Conservation (phyloP, 2,888 invertebrate species). For the Amaurobius ferox region DNA sequence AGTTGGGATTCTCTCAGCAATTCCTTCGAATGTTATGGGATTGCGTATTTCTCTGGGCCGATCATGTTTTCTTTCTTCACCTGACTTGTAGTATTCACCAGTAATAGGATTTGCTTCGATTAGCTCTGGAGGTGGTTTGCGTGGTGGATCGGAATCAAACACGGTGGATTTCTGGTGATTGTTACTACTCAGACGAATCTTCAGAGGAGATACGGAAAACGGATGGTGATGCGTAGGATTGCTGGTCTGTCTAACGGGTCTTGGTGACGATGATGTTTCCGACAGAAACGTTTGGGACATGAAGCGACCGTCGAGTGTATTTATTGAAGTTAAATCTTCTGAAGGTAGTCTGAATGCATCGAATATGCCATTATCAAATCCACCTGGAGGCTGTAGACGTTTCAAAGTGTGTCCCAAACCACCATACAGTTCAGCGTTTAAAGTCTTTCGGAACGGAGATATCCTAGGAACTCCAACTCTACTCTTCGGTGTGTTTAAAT, state of each 20-base stretch:
- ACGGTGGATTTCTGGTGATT: slow-evolving; percentile 24
- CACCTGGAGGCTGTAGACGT: slow-evolving; percentile 55
- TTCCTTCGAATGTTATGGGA: slow-evolving; percentile 56
- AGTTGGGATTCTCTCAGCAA: slow-evolving; percentile 11
- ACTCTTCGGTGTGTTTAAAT: too few relatives aligned
- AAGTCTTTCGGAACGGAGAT: slow-evolving; percentile 32
- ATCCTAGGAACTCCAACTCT: neutral
- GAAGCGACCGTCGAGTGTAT: slow-evolving; percentile 20
- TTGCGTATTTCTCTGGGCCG: slow-evolving; percentile 2
- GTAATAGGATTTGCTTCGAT: slow-evolving; percentile 50
- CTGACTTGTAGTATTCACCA: slow-evolving; percentile 1
- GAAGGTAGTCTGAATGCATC: slow-evolving; percentile 7
- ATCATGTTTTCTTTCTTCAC: neutral
- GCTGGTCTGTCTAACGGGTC: slow-evolving; percentile 10
- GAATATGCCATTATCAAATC: slow-evolving; percentile 33
- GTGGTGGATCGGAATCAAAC: slow-evolving; percentile 18
- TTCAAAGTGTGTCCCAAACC: slow-evolving; percentile 24
- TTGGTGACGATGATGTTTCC: neutral
- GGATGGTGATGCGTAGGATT: slow-evolving; percentile 28
- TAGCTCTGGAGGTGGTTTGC: neutral
- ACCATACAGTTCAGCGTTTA: slow-evolving; percentile 55
- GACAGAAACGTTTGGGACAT: slow-evolving; percentile 16
- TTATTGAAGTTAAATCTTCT: neutral
- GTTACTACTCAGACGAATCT: neutral
- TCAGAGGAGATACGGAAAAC: slow-evolving; percentile 20